Percentiles rank a stretch among this genome's conserved stretches.
phyloP scores from a whole-genome alignment of 2,113 vertebrate species.

The Equus quagga region DNA sequence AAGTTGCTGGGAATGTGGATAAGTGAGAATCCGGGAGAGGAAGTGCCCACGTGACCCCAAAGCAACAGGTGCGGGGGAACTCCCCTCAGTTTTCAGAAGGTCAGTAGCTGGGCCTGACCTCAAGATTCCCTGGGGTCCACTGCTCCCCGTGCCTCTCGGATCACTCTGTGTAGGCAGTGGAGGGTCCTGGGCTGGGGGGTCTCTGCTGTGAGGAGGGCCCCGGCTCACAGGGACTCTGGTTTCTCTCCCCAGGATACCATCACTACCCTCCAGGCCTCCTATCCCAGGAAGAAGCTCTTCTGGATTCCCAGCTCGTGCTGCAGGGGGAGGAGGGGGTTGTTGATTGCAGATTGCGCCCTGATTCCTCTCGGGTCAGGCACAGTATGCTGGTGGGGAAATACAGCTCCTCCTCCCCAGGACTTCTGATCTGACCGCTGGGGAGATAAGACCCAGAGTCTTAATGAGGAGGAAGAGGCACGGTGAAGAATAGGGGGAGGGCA shows the following conservation, averaged over 20 bases:
- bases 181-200: background rate
- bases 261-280: conserved; percentile 84
- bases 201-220: background rate
- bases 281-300: conserved; percentile 88
- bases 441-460: background rate
- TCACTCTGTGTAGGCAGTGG: background rate
- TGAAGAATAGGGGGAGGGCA: background rate
- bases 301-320: conserved; percentile 81
- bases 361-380: background rate
- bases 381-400: background rate
- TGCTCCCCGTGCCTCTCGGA: background rate
- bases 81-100: background rate
- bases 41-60: background rate
- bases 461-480: background rate
- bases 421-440: background rate
- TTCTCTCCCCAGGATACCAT: conserved; percentile 73
- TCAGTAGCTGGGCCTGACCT: background rate
- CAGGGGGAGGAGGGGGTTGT: background rate
- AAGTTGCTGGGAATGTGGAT: background rate
- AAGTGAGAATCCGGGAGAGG: background rate
- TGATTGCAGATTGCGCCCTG: background rate
- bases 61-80: background rate
- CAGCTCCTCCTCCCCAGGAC: background rate
- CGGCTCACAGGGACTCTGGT: background rate
- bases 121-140: background rate